Conservation (phyloP, 2,888 invertebrate species). For the Anthrax anthrax region DNA sequence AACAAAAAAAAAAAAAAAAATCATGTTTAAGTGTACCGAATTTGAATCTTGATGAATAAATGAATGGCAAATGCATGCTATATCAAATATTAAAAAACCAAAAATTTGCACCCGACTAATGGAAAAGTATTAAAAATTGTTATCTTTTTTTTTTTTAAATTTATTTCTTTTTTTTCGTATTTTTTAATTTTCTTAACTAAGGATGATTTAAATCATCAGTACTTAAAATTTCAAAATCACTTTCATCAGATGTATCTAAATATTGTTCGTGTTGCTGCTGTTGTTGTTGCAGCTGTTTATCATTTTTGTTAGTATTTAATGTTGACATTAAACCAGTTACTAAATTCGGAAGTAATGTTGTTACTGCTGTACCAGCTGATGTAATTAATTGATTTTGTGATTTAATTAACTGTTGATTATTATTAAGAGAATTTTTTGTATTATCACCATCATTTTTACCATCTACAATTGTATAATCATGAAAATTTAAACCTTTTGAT, state of each 20-base stretch:
- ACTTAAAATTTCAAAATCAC: slow-evolving; percentile 33
- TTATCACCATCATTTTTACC: neutral
- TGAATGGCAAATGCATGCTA: too few species aligned
- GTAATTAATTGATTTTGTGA: neutral
- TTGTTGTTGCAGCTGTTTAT: too few species aligned
- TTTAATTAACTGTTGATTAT: neutral
- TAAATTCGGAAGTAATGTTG: slow-evolving; percentile 16
- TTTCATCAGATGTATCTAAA: slow-evolving; percentile 24
- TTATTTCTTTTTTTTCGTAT: neutral
- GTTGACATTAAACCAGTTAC: slow-evolving; percentile 23
- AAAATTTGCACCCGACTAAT: too few species aligned
- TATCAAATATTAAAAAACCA: too few species aligned
- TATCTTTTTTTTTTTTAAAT: too few species aligned
- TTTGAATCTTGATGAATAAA: too few species aligned
- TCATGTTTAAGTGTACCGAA: too few species aligned
- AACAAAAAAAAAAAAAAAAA: too few species aligned
- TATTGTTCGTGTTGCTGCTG: neutral
- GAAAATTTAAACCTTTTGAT: slow-evolving; percentile 30
- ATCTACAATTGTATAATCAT: slow-evolving; percentile 22
- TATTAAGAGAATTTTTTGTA: neutral
- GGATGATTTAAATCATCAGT: slow-evolving; percentile 21
- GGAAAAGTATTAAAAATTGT: too few species aligned
- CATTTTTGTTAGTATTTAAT: too few species aligned
- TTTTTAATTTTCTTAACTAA: slow-evolving; percentile 1
- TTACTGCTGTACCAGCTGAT: slow-evolving; percentile 11